Percentiles rank a stretch among this genome's conserved stretches.
Conservation (phyloP, 1,140 invertebrate genomes). For the Metopolophium dirhodum region DNA sequence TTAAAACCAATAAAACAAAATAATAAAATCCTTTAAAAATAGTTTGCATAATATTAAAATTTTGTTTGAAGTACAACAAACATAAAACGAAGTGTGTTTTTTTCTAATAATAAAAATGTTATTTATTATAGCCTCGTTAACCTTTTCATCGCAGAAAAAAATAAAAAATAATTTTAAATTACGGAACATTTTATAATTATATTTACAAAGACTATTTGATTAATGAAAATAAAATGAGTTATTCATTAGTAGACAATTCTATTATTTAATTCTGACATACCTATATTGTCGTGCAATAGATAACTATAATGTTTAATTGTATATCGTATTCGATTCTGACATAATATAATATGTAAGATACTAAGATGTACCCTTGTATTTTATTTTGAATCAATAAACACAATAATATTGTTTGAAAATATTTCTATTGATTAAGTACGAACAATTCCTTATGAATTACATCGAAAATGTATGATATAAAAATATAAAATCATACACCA, state of each 20-base stretch:
- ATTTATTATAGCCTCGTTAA: constrained; percentile 31
- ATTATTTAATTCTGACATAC: not conserved
- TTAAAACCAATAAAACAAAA: not conserved
- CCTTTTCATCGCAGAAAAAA: not conserved
- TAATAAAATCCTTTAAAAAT: constrained; percentile 12
- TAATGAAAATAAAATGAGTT: not conserved
- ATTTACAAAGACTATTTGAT: not conserved
- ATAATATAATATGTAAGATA: not conserved
- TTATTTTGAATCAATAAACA: not conserved
- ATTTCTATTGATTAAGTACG: not conserved
- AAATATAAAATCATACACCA: not conserved
- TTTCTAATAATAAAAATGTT: not conserved
- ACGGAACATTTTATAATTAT: not conserved
- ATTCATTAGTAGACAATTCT: not conserved
- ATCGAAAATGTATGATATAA: not conserved
- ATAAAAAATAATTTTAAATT: constrained; percentile 28
- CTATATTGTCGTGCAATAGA: not conserved
- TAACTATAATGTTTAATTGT: not conserved
- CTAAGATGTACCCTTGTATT: not conserved
- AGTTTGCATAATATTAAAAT: constrained; percentile 14
- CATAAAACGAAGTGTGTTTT: not conserved
- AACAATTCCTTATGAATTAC: not conserved
- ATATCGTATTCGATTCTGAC: not conserved
- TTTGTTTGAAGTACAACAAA: constrained; percentile 9
- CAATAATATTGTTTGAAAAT: not conserved